Evolutionary conservation across 2,113 vertebrate species (phyloP), one percentile per base, ranked within the genome.

Genomic region (Propithecus coquereli): DNA sequence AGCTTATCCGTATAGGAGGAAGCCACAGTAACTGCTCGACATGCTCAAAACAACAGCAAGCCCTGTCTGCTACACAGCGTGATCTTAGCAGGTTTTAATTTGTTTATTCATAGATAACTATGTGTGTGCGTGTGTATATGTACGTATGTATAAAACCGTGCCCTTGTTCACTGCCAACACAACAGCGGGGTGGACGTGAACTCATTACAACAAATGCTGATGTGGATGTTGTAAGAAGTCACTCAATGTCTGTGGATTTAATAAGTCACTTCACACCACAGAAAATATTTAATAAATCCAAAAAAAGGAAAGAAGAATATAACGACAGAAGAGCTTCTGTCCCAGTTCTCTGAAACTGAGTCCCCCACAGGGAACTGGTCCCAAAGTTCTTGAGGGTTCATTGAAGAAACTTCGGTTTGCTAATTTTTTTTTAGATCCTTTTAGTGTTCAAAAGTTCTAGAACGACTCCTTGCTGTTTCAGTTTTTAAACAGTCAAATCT

Each of bases 211-310:
- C 98, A 98, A 97, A 97, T 98, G 95, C 96, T 95, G 96, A 97
- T 94, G 98, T 98, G 97, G 98, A 97, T 98, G 98, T 98, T 98
- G 98, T 98, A 98, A 98, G 98, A 98, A 99, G 99, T 98, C 99
- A 98, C 98, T 98, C 98, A 90, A 97, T 98, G 98, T 98, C 98
- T 99, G 98, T 98, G 99, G 99, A 98, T 98, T 99, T 98, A 98
- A 98, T 98, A 98, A 98, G 98, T 99, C 99, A 99, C 98, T 98
- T 98, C 98, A 99, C 99, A 98, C 98, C 99, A 99, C 98, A 99
- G 98, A 98, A 98, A 98, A 99, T 98, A 99, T 98, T 99, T 98
- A 99, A 99, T 98, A 98, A 98, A 98, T 98, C 97, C 98, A 98
- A 98, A 98, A 98, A 98, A 85, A 79, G 45, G 96, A 95, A 97